phyloP scores from a whole-genome alignment of 2,888 invertebrate genomes.

The Monopis laevigella region DNA sequence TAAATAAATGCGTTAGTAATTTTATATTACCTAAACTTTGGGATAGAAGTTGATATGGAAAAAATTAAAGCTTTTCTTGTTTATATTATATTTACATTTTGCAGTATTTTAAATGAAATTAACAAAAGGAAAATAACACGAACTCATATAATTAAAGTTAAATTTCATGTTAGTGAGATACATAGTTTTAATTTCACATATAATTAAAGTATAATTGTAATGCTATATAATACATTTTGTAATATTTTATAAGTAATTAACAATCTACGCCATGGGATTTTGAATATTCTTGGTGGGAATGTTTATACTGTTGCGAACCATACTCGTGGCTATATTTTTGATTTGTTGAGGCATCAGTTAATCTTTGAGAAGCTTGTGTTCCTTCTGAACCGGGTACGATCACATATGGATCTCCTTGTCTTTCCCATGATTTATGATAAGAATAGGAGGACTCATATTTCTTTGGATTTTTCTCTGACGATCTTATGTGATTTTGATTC shows the following conservation, averaged over 20 bases:
- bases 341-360: constrained; percentile 26
- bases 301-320: constrained; percentile 31
- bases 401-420: constrained; percentile 57
- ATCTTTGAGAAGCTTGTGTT: constrained; percentile 30
- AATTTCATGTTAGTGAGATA: no score
- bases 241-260: constrained; percentile 33
- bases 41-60: no score
- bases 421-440: constrained; percentile 62
- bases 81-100: no score
- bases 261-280: constrained; percentile 26
- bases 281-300: constrained; percentile 24
- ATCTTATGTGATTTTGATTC: neutral
- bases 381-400: constrained; percentile 40
- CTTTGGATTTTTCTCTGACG: constrained; percentile 32
- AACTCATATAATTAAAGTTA: no score
- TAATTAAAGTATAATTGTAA: no score
- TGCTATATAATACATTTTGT: no score
- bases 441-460: constrained; percentile 58
- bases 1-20: no score
- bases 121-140: no score
- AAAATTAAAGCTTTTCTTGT: no score
- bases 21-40: no score
- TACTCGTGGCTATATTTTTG: constrained; percentile 30
- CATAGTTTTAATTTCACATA: no score
- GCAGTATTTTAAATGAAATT: no score